Conservation (phyloP, 2,113 vertebrate species). For the Myotis yumanensis region DNA sequence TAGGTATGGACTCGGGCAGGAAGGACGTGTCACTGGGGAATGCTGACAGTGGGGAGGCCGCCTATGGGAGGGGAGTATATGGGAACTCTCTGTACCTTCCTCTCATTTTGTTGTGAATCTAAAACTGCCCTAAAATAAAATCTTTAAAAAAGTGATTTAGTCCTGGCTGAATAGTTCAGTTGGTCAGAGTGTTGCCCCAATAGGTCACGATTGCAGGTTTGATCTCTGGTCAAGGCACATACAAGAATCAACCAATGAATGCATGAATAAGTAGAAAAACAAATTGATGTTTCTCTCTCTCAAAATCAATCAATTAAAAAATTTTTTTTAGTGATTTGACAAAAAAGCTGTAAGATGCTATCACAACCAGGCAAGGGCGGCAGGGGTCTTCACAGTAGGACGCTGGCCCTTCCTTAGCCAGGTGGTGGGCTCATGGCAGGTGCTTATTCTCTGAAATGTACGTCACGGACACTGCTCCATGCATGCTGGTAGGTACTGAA, state of each 20-base stretch:
- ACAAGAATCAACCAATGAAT: too few species aligned
- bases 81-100: not conserved
- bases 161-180: too few species aligned
- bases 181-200: too few species aligned
- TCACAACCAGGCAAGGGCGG: not conserved
- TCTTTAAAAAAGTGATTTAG: not conserved
- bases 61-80: rapidly evolving
- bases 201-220: too few species aligned
- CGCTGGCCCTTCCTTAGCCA: rapidly evolving
- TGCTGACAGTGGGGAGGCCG: rapidly evolving
- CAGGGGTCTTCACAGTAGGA: too few species aligned
- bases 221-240: too few species aligned
- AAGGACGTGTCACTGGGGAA: rapidly evolving
- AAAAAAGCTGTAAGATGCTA: not conserved
- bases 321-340: not conserved
- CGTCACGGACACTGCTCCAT: rapidly evolving
- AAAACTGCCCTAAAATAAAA: not conserved
- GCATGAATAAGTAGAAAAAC: too few species aligned
- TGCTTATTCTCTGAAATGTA: not conserved
- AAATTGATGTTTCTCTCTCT: too few species aligned
- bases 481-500: not conserved
- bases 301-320: too few species aligned
- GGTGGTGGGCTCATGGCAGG: not conserved
- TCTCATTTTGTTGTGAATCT: not conserved
- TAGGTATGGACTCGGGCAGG: not conserved